Percentiles rank a stretch among this genome's conserved stretches.
Evolutionary conservation across 1,140 invertebrate genomes (phyloP).

Genomic region (Choristoneura fumiferana): DNA sequence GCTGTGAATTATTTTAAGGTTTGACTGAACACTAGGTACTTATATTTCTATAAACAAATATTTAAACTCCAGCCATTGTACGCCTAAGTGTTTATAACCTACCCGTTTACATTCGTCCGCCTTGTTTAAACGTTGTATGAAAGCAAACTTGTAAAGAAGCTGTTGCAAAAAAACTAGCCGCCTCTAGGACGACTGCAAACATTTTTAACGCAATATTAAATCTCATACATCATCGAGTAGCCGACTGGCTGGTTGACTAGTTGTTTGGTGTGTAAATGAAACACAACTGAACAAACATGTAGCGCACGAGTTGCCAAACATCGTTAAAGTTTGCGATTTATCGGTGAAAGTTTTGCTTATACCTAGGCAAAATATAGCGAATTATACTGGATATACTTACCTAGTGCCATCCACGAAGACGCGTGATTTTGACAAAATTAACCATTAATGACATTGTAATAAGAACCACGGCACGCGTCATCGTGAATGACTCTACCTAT

Average conservation of each 20-base stretch:
- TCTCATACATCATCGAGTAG: conserved; percentile 41
- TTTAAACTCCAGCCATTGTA: no score
- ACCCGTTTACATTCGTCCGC: no score
- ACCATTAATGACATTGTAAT: no score
- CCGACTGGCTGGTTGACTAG: conserved; percentile 19
- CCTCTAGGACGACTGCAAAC: conserved; percentile 25
- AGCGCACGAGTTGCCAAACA: conserved; percentile 34
- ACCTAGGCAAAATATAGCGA: no score
- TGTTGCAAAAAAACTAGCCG: conserved; percentile 7
- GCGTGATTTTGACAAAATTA: no score
- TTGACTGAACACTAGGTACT: no score
- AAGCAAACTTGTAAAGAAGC: conserved; percentile 1
- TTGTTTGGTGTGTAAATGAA: conserved; percentile 56
- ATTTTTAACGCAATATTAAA: conserved; percentile 45
- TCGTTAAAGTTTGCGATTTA: conserved; percentile 30
- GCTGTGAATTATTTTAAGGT: no score
- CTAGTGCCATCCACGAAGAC: no score
- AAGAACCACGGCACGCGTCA: no score
- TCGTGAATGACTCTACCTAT: neutral
- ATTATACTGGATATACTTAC: no score
- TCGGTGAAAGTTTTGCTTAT: conserved; percentile 11
- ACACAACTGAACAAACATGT: conserved; percentile 58
- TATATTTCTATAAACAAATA: no score
- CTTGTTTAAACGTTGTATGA: neutral
- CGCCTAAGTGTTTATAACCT: no score